A percentile compares a stretch with the other conserved stretches of the same genome.
Evolutionary conservation across 2,797 vertebrate genomes (phyloP).

Genomic region (Tamandua tetradactyla): DNA sequence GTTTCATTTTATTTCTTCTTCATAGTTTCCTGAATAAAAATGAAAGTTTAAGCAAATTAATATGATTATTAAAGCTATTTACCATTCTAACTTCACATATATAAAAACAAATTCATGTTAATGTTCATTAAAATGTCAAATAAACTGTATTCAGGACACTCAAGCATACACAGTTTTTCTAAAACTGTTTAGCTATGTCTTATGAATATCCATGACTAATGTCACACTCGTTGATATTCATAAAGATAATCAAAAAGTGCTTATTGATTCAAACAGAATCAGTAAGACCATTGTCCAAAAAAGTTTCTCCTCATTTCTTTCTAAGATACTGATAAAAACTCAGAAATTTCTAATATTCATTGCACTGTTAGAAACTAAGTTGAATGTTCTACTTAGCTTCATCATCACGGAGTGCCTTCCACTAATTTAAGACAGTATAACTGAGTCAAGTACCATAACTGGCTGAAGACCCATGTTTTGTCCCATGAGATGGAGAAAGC

Average conservation of each 20-base stretch:
- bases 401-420: background rate
- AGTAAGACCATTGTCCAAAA: background rate
- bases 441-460: background rate
- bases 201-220: no score
- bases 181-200: background rate
- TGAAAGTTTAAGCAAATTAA: no score
- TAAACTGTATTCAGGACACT: background rate
- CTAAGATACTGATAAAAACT: constrained; percentile 7
- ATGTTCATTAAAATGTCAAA: background rate
- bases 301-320: background rate
- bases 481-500: background rate
- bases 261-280: background rate
- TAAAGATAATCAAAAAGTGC: background rate
- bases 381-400: background rate
- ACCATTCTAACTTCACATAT: no score
- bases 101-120: background rate
- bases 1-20: no score
- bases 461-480: background rate
- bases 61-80: no score
- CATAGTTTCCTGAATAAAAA: no score
- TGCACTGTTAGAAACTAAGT: background rate
- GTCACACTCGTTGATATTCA: background rate
- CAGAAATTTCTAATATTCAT: background rate
- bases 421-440: background rate
- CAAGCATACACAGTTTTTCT: background rate